Evolutionary conservation across 2,888 invertebrate genomes (phyloP).

Genomic region (Adineta ricciae): DNA sequence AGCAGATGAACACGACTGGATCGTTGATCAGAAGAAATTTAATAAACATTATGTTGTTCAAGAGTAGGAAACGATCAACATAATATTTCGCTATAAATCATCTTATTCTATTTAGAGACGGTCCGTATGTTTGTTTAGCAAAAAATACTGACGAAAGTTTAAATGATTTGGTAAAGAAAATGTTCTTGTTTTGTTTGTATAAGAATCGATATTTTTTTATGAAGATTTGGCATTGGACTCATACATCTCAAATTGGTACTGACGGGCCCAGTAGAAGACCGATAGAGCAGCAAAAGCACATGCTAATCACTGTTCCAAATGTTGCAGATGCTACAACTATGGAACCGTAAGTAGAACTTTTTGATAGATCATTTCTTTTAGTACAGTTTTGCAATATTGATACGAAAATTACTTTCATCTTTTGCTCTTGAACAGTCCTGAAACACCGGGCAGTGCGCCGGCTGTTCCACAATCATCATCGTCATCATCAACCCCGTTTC

Average conservation of each 20-base stretch:
- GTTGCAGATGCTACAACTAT: background rate
- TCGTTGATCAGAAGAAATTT: background rate
- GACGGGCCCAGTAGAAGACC: background rate
- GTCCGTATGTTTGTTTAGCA: background rate
- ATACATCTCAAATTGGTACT: background rate
- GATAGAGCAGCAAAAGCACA: background rate
- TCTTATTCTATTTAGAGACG: background rate
- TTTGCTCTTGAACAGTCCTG: background rate
- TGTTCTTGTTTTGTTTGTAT: background rate
- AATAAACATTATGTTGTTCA: background rate
- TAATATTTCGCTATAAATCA: background rate
- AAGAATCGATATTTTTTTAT: background rate
- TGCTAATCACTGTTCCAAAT: background rate
- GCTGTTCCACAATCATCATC: background rate
- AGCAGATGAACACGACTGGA: background rate
- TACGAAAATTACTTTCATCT: background rate
- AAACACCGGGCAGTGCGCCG: background rate
- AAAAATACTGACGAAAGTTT: background rate
- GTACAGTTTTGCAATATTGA: background rate
- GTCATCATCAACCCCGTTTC: background rate
- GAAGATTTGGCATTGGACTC: conserved; percentile 19
- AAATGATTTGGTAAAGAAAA: background rate
- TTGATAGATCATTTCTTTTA: background rate
- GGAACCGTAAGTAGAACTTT: background rate
- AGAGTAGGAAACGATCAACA: background rate